A percentile compares a stretch with the other conserved stretches of the same genome.
phyloP scores from a whole-genome alignment of 53 echinoderm and acorn worm genomes.

The Hippasteria phrygiana region DNA sequence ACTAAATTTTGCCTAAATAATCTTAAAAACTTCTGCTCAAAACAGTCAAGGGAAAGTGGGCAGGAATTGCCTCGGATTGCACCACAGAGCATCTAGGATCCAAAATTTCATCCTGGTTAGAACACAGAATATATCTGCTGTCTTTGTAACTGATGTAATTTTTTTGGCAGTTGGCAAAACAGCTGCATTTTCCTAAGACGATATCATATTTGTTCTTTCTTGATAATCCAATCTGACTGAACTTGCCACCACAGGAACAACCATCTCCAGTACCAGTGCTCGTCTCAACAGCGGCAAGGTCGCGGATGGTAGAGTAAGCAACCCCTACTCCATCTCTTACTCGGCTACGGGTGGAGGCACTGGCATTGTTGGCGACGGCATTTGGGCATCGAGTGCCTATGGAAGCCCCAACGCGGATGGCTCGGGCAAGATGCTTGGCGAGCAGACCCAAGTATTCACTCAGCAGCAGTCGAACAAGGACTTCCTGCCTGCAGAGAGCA shows the following conservation, averaged over 20 bases:
- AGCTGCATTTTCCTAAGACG: no score
- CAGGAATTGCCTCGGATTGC: no score
- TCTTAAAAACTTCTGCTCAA: no score
- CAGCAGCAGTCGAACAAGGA: conserved; percentile 3
- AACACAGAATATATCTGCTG: no score
- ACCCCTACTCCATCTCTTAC: conserved; percentile 72
- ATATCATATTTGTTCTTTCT: neutral
- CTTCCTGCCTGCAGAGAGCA: conserved; percentile 48
- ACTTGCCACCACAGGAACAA: conserved; percentile 23
- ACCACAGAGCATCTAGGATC: no score
- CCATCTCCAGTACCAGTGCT: conserved; percentile 49
- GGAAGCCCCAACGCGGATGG: conserved; percentile 84
- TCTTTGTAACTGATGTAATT: no score
- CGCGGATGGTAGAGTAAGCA: conserved; percentile 67
- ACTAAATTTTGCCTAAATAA: no score
- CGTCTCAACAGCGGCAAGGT: conserved; percentile 70
- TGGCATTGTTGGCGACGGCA: conserved; percentile 74
- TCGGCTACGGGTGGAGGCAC: conserved; percentile 71
- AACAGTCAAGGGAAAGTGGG: no score
- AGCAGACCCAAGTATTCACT: conserved; percentile 73
- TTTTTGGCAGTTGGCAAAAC: no score
- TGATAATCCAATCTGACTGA: neutral
- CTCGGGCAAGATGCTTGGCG: conserved; percentile 79
- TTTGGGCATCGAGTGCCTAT: conserved; percentile 82
- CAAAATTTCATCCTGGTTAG: no score